Evolutionary conservation across 2,113 vertebrate genomes (phyloP).

Genomic region (Dromiciops gliroides): DNA sequence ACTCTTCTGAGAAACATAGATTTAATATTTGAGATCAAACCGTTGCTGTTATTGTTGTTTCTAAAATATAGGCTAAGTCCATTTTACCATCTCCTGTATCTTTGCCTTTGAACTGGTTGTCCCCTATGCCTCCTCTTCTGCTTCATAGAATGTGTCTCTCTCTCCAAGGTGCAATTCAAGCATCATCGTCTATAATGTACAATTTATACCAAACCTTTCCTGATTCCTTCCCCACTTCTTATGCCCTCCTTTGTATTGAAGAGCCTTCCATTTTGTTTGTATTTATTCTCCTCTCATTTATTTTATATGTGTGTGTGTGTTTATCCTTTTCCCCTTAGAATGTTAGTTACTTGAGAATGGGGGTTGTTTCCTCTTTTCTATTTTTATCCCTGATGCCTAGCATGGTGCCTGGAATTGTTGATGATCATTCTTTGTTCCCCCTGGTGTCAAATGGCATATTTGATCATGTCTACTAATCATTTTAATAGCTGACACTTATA

Average conservation of each 20-base stretch:
- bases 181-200: background rate
- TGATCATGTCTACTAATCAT: background rate
- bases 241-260: background rate
- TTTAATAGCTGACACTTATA: background rate
- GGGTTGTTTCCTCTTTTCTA: background rate
- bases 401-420: background rate
- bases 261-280: background rate
- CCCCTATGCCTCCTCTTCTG: background rate
- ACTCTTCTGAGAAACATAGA: background rate
- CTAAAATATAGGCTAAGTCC: background rate
- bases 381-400: background rate
- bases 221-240: background rate
- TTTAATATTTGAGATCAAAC: background rate
- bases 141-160: background rate
- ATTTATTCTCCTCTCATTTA: background rate
- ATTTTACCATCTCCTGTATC: background rate
- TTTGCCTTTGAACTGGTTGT: background rate
- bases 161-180: background rate
- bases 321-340: background rate
- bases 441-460: background rate
- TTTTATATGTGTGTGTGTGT: background rate
- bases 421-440: background rate
- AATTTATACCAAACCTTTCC: background rate
- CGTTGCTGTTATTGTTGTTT: background rate
- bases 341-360: background rate